Base-by-base conservation (phyloP, 1,140 invertebrate species). In the Aporrectodea caliginosa region DNA sequence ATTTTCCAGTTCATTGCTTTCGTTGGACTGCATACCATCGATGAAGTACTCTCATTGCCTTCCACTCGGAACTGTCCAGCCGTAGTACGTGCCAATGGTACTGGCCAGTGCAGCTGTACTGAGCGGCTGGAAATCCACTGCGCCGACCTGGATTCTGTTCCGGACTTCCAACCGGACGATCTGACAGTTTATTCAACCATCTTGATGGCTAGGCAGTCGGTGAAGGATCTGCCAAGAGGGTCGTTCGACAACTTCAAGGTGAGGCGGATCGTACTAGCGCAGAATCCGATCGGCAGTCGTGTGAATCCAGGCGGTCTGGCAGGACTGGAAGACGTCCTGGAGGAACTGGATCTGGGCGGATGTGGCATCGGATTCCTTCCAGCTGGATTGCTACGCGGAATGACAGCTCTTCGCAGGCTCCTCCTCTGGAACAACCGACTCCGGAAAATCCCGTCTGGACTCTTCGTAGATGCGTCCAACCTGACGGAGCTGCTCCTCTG, bases 251-350 rank as follows among this genome's bases (percentile, higher is more conserved):
- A 78, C 68, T 16, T 81, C 16, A 69, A 73, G 1, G 80, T 81
- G n/a, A 72, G 33, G 72, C 79, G 78, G 35, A 78, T 81, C 29
- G 35, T 70, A n/a, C 31, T 81, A 33, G 69, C 79, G 35, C 78
- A 35, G 33, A 81, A 81, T 58, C 77, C 80, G 29, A 16, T 81
- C n/a, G 80, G 77, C 14, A 43, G 69, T n/a, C 29, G 71, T 16
- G 1, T 81, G 30, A 78, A 68, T 35, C 35, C 35, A 22, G 33
- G 35, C 29, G 77, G 76, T 1, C 73, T 78, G 12, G 29, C 35
- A n/a, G 76, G 73, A 12, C 27, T 78, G 35, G 76, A 58, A 22
- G 69, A 35, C 1, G 35, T 31, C 33, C 68, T 81, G 0, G 80
- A 78, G 30, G 77, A 78, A 32, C 71, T 81, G 16, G 58, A 78